Conservation (phyloP, 2,113 vertebrate species). For the Nymphicus hollandicus region DNA sequence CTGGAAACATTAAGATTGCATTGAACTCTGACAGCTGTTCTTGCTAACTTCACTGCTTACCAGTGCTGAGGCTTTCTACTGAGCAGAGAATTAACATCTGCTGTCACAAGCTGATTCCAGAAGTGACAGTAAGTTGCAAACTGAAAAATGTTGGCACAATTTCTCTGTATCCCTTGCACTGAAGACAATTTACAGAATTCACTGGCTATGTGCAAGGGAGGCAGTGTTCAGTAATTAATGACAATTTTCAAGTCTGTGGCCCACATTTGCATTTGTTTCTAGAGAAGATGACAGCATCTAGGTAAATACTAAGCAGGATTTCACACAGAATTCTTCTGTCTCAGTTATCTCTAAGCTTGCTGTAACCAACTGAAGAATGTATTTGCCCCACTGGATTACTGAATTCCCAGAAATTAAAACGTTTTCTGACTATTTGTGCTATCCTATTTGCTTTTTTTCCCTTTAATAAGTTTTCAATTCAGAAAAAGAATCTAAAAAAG, state of each 20-base stretch:
- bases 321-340: not conserved
- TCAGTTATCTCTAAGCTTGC: not conserved
- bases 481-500: not conserved
- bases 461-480: not conserved
- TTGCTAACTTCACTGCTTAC: not conserved
- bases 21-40: not conserved
- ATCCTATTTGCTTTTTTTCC: not conserved
- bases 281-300: not conserved
- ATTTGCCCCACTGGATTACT: not conserved
- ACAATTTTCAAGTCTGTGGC: not conserved
- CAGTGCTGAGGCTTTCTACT: not conserved
- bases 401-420: not conserved
- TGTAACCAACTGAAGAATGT: not conserved
- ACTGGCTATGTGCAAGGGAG: not conserved
- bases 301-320: not conserved
- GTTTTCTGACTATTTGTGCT: not conserved
- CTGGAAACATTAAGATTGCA: not conserved
- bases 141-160: not conserved
- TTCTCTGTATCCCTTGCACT: not conserved
- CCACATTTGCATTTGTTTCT: constrained; percentile 16
- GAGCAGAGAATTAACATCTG: constrained; percentile 6
- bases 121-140: constrained; percentile 17
- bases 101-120: constrained; percentile 28
- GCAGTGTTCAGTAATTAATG: constrained; percentile 36
- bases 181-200: not conserved